Evolutionary conservation across 2,888 invertebrate genomes (phyloP).

Genomic region (Volucella inflata): DNA sequence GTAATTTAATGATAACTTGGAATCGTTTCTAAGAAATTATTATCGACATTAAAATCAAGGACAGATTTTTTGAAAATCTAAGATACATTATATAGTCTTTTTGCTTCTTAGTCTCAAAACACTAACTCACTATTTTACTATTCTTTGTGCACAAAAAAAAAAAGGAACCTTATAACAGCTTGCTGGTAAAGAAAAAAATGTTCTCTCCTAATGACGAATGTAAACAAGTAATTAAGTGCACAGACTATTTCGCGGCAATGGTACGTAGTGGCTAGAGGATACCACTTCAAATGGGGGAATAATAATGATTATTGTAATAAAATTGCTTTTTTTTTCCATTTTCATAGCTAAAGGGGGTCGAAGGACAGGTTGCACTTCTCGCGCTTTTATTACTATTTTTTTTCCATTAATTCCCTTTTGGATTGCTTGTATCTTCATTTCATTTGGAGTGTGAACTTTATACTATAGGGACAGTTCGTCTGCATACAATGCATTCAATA

Average conservation of each 20-base stretch:
- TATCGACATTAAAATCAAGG: no score
- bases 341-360: slow-evolving; percentile 26
- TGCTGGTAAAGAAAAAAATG: slow-evolving; percentile 12
- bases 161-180: background rate
- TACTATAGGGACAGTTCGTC: slow-evolving; percentile 58
- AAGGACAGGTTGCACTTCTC: slow-evolving; percentile 60
- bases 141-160: background rate
- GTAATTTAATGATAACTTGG: no score
- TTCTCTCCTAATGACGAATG: slow-evolving; percentile 68
- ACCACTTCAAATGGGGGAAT: slow-evolving; percentile 53
- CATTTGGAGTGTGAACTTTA: slow-evolving; percentile 70
- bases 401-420: slow-evolving; percentile 27
- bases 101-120: no score
- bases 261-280: slow-evolving; percentile 4
- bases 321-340: slow-evolving; percentile 48
- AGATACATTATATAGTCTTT: no score
- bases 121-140: no score
- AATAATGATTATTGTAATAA: slow-evolving; percentile 68
- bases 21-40: no score
- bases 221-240: slow-evolving; percentile 75
- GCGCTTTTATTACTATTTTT: slow-evolving; percentile 57
- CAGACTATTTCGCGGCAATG: slow-evolving; percentile 48
- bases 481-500: slow-evolving; percentile 59
- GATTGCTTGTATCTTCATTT: slow-evolving; percentile 72
- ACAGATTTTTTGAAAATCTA: no score